A percentile compares a stretch with the other conserved stretches of the same genome.
These are phyloP conservation scores for Rambutsinella grinnellia DNA, from an alignment of 2,888 invertebrate species.

Conservation along the genomic window DNA sequence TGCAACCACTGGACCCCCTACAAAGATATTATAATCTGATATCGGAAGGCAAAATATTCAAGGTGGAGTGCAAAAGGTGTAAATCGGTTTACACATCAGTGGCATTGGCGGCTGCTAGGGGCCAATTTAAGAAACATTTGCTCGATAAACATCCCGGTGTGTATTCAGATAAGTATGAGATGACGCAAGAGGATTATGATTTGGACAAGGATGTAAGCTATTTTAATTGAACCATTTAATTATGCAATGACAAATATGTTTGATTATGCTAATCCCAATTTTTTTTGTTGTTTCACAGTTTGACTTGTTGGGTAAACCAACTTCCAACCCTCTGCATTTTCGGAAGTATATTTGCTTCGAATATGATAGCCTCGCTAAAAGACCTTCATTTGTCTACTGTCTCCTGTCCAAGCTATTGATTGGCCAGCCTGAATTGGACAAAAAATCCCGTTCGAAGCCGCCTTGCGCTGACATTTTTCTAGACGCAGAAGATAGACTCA, in stretches of 20 bases:
- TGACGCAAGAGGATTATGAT: not conserved
- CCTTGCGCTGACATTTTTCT: not conserved
- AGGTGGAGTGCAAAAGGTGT: not conserved
- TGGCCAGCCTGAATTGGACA: not conserved
- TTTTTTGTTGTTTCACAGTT: no score
- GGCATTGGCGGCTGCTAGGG: no score
- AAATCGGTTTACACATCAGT: slow-evolving; percentile 28
- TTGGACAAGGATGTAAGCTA: not conserved
- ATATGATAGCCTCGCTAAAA: not conserved
- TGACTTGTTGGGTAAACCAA: not conserved
- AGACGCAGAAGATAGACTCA: not conserved
- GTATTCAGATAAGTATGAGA: not conserved
- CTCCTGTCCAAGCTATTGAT: not conserved
- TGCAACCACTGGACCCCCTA: not conserved
- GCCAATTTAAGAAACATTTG: not conserved
- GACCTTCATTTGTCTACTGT: slow-evolving; percentile 1
- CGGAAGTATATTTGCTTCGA: slow-evolving; percentile 5
- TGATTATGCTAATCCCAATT: no score
- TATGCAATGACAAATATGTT: not conserved
- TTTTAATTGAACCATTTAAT: not conserved
- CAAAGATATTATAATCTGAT: not conserved
- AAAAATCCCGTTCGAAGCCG: not conserved
- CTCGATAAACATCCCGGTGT: not conserved
- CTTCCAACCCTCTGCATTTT: not conserved
- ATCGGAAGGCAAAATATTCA: not conserved